These are phyloP conservation scores for Sturnus vulgaris DNA, from an alignment of 2,113 vertebrate species.

Conservation along the genomic window DNA sequence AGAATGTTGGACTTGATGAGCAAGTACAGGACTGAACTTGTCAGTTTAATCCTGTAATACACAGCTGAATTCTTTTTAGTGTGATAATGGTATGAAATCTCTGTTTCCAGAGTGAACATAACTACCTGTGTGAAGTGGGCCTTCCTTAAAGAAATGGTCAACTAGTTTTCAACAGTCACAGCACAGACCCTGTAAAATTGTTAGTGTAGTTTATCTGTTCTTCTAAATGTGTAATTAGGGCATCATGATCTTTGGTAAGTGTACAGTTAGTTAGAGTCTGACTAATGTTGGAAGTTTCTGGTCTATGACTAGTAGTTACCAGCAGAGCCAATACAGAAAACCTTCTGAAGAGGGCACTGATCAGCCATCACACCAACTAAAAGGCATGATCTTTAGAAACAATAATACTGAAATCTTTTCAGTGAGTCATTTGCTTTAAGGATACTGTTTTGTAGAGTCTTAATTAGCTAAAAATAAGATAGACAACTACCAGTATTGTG, in stretches of 20 bases:
- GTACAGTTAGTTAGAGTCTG: background rate
- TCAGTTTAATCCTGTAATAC: background rate
- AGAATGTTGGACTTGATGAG: background rate
- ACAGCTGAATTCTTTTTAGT: background rate
- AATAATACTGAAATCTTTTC: background rate
- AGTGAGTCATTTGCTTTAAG: background rate
- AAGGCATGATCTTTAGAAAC: background rate
- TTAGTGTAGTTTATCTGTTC: background rate
- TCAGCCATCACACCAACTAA: background rate
- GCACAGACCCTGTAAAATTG: background rate
- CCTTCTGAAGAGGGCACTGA: constrained; percentile 14
- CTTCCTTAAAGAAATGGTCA: background rate
- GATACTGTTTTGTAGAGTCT: background rate
- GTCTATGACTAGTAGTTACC: background rate
- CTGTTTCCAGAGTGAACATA: background rate
- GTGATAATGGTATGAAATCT: background rate
- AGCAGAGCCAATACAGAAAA: background rate
- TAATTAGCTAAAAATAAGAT: background rate
- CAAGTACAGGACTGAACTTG: background rate
- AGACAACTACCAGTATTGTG: background rate
- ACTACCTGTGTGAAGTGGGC: background rate
- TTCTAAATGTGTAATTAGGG: background rate
- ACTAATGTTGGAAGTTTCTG: background rate
- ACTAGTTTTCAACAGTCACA: background rate
- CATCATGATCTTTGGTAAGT: background rate